Conservation (phyloP, 2,888 invertebrate genomes). For the Fragum whitleyi region DNA sequence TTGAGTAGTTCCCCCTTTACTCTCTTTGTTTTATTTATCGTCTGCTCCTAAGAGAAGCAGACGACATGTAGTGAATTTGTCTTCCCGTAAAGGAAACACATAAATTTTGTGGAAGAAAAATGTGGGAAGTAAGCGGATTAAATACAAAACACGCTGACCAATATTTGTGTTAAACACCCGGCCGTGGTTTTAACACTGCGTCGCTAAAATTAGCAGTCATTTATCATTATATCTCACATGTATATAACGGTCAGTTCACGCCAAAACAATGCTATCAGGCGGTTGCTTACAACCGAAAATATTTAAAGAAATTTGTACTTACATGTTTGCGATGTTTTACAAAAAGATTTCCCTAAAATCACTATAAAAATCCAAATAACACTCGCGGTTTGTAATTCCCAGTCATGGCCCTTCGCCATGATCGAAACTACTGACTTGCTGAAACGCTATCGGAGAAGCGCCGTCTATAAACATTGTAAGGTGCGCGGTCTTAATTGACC, state of each 20-base stretch:
- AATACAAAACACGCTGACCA: constrained; percentile 12
- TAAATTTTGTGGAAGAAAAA: neutral
- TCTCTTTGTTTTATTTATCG: neutral
- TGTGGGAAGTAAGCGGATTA: constrained; percentile 10
- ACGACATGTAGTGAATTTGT: neutral
- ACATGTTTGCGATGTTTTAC: constrained; percentile 78
- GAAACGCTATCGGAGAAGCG: constrained; percentile 61
- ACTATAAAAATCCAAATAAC: constrained; percentile 80
- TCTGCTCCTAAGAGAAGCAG: neutral
- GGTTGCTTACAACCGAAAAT: neutral
- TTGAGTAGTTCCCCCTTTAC: neutral
- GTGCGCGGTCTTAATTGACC: constrained; percentile 51
- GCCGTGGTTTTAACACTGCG: constrained; percentile 18
- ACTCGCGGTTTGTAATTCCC: constrained; percentile 77
- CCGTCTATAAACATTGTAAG: constrained; percentile 78
- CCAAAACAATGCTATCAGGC: neutral
- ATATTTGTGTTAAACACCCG: constrained; percentile 15
- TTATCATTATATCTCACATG: neutral
- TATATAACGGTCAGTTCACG: neutral
- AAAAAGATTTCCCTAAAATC: constrained; percentile 77
- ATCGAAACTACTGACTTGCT: constrained; percentile 70
- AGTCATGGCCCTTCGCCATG: constrained; percentile 81
- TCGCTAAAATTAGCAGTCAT: constrained; percentile 18
- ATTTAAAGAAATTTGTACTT: constrained; percentile 59
- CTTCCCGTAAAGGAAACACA: neutral